Conservation (phyloP, 2,797 vertebrate species). For the Galago senegalensis region DNA sequence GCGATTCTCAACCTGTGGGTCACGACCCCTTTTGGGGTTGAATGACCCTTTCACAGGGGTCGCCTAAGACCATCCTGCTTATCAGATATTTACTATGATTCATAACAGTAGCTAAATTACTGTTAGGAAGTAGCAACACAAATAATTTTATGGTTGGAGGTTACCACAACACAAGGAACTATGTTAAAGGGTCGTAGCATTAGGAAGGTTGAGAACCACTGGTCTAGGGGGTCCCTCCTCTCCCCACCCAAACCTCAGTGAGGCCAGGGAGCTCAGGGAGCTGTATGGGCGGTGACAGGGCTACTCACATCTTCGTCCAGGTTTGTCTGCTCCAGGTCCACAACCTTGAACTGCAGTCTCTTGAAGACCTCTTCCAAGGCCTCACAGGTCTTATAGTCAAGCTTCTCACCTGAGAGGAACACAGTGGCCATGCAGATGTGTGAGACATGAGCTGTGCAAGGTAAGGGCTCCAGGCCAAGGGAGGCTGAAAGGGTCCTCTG, state of each 20-base stretch:
- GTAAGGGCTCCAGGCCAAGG: accelerated
- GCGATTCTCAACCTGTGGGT: too few species aligned
- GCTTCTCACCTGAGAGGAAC: constrained; percentile 93
- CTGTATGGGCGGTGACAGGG: accelerated
- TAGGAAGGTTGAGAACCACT: too few species aligned
- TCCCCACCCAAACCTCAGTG: neutral
- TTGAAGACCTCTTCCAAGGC: constrained; percentile 97
- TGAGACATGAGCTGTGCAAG: neutral
- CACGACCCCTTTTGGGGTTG: too few species aligned
- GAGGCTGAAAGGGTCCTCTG: neutral
- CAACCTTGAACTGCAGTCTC: constrained; percentile 96
- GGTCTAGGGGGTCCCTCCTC: neutral
- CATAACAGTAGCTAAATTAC: too few species aligned
- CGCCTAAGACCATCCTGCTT: too few species aligned
- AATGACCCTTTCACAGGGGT: too few species aligned
- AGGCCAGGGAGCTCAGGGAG: neutral
- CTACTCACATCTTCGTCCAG: constrained; percentile 96
- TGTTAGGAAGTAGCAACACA: too few species aligned
- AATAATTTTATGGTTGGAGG: too few species aligned
- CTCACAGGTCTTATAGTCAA: constrained; percentile 96
- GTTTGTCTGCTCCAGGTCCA: constrained; percentile 96
- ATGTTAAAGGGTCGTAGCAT: too few species aligned
- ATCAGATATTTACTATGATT: too few species aligned
- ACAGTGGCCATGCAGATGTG: accelerated
- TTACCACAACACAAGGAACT: too few species aligned